phyloP scores from a whole-genome alignment of 2,888 invertebrate genomes.

The Brachyptera putata region DNA sequence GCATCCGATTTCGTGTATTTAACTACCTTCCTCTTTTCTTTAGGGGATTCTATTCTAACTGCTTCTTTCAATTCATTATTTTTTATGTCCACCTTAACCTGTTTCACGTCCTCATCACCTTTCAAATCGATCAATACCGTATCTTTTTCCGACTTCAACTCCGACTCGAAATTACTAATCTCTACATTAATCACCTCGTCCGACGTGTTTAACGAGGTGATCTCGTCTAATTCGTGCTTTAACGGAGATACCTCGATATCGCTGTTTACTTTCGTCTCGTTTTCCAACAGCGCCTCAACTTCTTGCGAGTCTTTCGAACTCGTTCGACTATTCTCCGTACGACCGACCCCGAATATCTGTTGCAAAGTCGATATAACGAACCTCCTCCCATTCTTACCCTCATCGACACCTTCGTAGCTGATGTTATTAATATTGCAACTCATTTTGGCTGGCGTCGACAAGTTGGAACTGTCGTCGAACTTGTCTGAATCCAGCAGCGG shows the following conservation, averaged over 20 bases:
- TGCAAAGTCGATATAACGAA: constrained; percentile 30
- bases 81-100: background rate
- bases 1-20: constrained; percentile 8
- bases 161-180: background rate
- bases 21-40: constrained; percentile 5
- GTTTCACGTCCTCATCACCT: background rate
- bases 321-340: background rate
- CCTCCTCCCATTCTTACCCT: constrained; percentile 11
- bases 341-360: constrained; percentile 27
- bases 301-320: background rate
- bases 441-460: constrained; percentile 17
- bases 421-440: constrained; percentile 22
- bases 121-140: no score
- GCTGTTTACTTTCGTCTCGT: background rate
- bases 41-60: background rate
- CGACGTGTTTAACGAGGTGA: background rate
- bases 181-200: background rate
- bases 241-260: background rate
- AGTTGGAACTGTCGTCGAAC: constrained; percentile 1
- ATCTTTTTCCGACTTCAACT: background rate
- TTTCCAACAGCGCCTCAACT: background rate
- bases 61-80: background rate
- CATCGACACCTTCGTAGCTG: constrained; percentile 13
- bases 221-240: background rate
- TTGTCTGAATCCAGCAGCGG: background rate